Evolutionary conservation across 2,888 invertebrate genomes (phyloP).

Genomic region (Meloe dianella): DNA sequence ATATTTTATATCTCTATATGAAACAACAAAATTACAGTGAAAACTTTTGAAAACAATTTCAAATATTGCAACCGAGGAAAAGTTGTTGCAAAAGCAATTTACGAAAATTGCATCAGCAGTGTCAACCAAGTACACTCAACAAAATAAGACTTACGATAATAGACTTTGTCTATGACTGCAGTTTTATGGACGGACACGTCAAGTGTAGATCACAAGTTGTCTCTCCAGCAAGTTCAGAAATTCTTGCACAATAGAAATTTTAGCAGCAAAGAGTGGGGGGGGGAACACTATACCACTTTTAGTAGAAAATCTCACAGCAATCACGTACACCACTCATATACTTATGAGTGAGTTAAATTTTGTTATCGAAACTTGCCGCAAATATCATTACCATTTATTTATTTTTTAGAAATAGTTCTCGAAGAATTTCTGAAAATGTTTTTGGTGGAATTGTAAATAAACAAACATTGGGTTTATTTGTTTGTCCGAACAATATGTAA

Average conservation of each 20-base stretch:
- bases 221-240: slow-evolving; percentile 5
- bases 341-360: not conserved
- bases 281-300: not conserved
- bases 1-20: not conserved
- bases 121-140: slow-evolving; percentile 6
- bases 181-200: slow-evolving; percentile 28
- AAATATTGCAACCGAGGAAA: not conserved
- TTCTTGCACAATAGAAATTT: not conserved
- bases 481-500: not conserved
- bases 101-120: slow-evolving; percentile 1
- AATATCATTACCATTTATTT: not conserved
- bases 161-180: slow-evolving; percentile 33
- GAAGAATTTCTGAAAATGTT: not conserved
- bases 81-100: slow-evolving; percentile 6
- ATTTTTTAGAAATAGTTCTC: not conserved
- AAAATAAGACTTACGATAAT: slow-evolving; percentile 1
- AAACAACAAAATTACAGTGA: not conserved
- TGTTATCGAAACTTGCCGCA: not conserved
- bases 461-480: not conserved
- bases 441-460: not conserved
- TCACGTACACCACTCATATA: not conserved
- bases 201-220: slow-evolving; percentile 35
- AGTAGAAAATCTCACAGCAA: not conserved
- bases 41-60: not conserved
- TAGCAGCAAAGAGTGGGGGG: not conserved